Percentiles rank a stretch among this genome's conserved stretches.
Conservation (phyloP, 2,113 vertebrate species). For the Cochlearius cochlearius region DNA sequence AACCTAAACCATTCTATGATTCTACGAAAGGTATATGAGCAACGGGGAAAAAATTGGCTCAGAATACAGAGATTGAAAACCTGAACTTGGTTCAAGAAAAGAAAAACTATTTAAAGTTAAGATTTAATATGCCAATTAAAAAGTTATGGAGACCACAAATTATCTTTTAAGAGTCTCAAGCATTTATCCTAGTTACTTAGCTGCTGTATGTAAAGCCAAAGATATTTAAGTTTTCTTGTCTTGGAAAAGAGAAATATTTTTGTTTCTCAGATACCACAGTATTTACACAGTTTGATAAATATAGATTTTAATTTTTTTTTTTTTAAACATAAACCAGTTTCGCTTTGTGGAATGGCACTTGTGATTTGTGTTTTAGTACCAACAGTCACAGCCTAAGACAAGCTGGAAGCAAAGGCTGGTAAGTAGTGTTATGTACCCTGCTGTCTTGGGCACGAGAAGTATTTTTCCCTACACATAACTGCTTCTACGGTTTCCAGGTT, state of each 20-base stretch:
- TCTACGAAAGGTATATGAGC: neutral
- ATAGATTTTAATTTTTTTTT: neutral
- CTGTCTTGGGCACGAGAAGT: fast-evolving
- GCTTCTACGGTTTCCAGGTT: neutral
- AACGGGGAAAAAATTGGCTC: fast-evolving
- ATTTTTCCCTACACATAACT: neutral
- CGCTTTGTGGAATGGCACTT: neutral
- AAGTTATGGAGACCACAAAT: neutral
- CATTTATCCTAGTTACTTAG: neutral
- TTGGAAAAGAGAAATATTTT: neutral
- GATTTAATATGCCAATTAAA: neutral
- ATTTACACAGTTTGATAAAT: neutral
- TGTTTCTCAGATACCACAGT: neutral
- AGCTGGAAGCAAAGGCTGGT: neutral
- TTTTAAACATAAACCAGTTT: neutral
- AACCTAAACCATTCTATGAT: no score
- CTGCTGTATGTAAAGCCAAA: neutral
- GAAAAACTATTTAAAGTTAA: neutral
- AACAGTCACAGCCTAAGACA: neutral
- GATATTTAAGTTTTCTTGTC: neutral
- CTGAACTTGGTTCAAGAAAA: neutral
- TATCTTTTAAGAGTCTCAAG: neutral
- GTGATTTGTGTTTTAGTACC: neutral
- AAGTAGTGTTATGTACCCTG: neutral
- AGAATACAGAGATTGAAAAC: neutral